phyloP scores from a whole-genome alignment of 2,113 vertebrate species.

The Ia io region DNA sequence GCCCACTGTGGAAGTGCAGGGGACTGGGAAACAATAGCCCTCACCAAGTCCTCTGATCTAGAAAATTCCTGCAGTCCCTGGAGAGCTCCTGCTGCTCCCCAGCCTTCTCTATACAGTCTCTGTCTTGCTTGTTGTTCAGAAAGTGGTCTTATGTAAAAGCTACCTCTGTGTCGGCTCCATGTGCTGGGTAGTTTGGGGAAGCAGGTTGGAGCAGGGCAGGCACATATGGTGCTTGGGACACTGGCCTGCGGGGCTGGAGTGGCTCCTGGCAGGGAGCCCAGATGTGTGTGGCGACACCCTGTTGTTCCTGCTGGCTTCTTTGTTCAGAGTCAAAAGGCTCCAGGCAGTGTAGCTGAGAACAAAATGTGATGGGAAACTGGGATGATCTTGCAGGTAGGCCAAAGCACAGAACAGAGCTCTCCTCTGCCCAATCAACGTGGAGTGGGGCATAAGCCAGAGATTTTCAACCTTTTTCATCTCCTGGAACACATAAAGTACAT shows the following conservation, averaged over 20 bases:
- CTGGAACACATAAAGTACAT: neutral
- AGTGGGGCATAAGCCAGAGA: neutral
- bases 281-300: neutral
- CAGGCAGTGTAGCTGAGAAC: neutral
- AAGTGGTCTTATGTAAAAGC: neutral
- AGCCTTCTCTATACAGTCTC: neutral
- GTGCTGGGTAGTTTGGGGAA: neutral
- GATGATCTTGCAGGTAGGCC: neutral
- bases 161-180: neutral
- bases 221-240: neutral
- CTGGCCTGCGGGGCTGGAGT: neutral
- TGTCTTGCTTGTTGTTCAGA: neutral
- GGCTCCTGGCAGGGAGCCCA: neutral
- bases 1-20: neutral
- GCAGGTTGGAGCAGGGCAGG: neutral
- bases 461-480: neutral
- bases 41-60: neutral
- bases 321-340: neutral
- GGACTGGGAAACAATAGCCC: neutral
- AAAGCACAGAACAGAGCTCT: neutral
- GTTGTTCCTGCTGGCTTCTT: neutral
- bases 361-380: neutral
- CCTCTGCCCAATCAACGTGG: rapidly evolving
- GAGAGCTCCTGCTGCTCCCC: no score
- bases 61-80: neutral